These are phyloP conservation scores for Calephelis perditalis DNA, from an alignment of 2,888 invertebrate species.

Conservation along the genomic window DNA sequence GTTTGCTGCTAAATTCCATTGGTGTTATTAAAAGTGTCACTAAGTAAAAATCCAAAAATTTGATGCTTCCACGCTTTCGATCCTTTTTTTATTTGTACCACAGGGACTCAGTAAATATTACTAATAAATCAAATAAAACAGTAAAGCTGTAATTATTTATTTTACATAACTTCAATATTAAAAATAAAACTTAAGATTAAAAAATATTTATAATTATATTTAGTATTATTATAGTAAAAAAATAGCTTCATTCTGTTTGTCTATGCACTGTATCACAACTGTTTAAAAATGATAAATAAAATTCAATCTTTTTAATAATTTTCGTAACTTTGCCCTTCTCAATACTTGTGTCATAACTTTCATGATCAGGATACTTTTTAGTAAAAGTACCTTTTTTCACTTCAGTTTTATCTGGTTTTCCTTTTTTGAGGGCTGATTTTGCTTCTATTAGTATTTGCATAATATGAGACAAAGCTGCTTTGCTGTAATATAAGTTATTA, in stretches of 20 bases:
- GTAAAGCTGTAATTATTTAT: no score
- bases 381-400: conserved; percentile 57
- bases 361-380: conserved; percentile 77
- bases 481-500: conserved; percentile 76
- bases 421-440: conserved; percentile 43
- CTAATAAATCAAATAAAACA: no score
- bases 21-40: no score
- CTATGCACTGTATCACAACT: conserved; percentile 39
- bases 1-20: no score
- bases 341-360: conserved; percentile 66
- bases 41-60: no score
- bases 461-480: conserved; percentile 83
- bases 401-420: conserved; percentile 34
- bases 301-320: conserved; percentile 83
- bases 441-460: conserved; percentile 71
- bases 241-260: background rate
- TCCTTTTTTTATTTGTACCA: no score
- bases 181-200: background rate
- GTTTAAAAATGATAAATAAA: conserved; percentile 82
- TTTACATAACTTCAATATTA: no score
- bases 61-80: no score
- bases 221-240: background rate
- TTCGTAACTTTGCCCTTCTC: conserved; percentile 73
- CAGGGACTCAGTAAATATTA: no score
- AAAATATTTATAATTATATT: background rate